A percentile compares a stretch with the other conserved stretches of the same genome.
Evolutionary conservation across 2,113 vertebrate species (phyloP).

Genomic region (Oxygymnocypris stewartii): DNA sequence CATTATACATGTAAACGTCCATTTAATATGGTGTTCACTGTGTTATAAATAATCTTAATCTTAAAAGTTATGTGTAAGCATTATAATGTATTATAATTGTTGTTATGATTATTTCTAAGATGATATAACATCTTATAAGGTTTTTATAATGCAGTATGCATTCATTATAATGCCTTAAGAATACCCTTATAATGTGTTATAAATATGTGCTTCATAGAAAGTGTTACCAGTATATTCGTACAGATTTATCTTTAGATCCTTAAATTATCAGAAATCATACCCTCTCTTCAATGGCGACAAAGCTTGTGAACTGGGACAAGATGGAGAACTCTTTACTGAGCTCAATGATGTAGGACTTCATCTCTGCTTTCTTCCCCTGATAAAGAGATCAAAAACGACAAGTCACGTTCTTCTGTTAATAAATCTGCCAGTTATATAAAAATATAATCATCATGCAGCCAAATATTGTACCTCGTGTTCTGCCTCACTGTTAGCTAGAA

Average conservation of each 20-base stretch:
- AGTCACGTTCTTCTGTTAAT: background rate
- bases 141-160: too few species aligned
- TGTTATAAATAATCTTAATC: too few species aligned
- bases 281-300: slow-evolving; percentile 86
- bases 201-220: too few species aligned
- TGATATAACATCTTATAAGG: too few species aligned
- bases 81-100: too few species aligned
- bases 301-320: slow-evolving; percentile 89
- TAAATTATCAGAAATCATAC: slow-evolving; percentile 66
- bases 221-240: background rate
- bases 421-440: background rate
- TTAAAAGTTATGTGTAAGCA: too few species aligned
- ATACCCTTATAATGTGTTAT: too few species aligned
- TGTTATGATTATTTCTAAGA: too few species aligned
- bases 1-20: too few species aligned
- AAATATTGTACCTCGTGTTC: slow-evolving; percentile 80
- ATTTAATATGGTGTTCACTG: too few species aligned
- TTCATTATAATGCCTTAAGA: too few species aligned
- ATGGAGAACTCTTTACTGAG: slow-evolving; percentile 87
- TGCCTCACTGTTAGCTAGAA: slow-evolving; percentile 74
- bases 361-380: slow-evolving; percentile 81
- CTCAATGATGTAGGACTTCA: slow-evolving; percentile 81
- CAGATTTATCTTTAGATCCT: background rate
- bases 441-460: background rate
- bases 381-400: slow-evolving; percentile 31